A percentile compares a stretch with the other conserved stretches of the same genome.
Conservation (phyloP, 1,140 invertebrate species). For the Oncopeltus fasciatus region DNA sequence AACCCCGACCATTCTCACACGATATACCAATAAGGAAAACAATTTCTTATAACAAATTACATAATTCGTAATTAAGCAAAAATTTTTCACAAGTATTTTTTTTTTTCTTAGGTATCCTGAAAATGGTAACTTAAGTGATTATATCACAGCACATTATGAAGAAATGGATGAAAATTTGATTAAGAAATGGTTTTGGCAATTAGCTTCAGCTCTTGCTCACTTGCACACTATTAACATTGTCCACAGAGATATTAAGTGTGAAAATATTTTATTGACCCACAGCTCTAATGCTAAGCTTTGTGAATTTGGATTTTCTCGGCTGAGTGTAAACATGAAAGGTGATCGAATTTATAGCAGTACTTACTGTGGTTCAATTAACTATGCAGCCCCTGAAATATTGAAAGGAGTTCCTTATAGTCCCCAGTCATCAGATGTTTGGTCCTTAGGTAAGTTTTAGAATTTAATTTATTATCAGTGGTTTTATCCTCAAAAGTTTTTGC, state of each 20-base stretch:
- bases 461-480: no score
- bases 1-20: no score
- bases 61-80: not conserved
- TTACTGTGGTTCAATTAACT: constrained; percentile 48
- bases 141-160: constrained; percentile 40
- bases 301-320: constrained; percentile 64
- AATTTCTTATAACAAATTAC: no score
- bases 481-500: no score
- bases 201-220: constrained; percentile 47
- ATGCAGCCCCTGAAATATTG: constrained; percentile 54
- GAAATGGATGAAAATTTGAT: constrained; percentile 43
- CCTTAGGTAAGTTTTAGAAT: constrained; percentile 36
- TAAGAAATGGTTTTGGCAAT: constrained; percentile 52
- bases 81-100: not conserved
- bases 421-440: constrained; percentile 50
- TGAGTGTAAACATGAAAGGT: constrained; percentile 32
- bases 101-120: constrained; percentile 33
- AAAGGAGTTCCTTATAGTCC: constrained; percentile 46
- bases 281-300: constrained; percentile 59
- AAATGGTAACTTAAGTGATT: constrained; percentile 51
- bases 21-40: no score
- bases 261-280: constrained; percentile 56
- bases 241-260: constrained; percentile 63
- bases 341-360: constrained; percentile 43
- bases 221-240: constrained; percentile 56